Evolutionary conservation across 2,113 vertebrate genomes (phyloP), one percentile per base, ranked within the genome.

Genomic region (Psittacus erithacus): DNA sequence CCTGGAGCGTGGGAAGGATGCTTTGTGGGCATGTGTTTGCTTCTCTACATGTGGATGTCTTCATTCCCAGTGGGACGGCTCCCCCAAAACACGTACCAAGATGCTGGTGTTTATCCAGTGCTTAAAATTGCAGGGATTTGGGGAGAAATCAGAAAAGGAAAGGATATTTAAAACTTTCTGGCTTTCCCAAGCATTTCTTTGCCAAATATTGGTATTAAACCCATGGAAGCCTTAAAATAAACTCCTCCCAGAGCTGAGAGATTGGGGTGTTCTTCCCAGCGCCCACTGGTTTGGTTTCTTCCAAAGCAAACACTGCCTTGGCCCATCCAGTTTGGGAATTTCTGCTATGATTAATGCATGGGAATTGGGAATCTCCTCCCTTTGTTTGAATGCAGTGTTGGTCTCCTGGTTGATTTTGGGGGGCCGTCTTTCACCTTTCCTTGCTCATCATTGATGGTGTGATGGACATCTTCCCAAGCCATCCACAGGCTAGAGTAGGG

Each of bases 141-240:
- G 55, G 60, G 17, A 57, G 39, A 84, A 65, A n/a, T 16, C 20
- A 16, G 47, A 52, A 25, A n/a, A 3, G 2, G 25, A 38, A 17
- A 12, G 7, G 3, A 2, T 59, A 68, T 90, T 93, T 82, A 33
- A 76, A 82, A 38, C 64, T 52, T 74, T 3, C 64, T 44, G 33
- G 16, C 47, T 88, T 92, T 44, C 67, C 70, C 18, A 24, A 64
- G 55, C 55, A 35, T 55, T 82, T 88, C 60, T 93, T 95, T 85
- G 75, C 50, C 70, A 46, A 96, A 93, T 82, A 88, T 71, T 79
- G 71, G 31, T 17, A 39, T 20, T 41, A 85, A 91, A 83, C 24
- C 82, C 9, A 0, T 19, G 62, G 23, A 85, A 79, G 23, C 7
- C 86, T 82, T 63, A 76, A 88, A 90, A 93, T 76, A 79, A 90